A percentile compares a stretch with the other conserved stretches of the same genome.
These are phyloP conservation scores for Medauroidea extradentata DNA, from an alignment of 1,140 invertebrate species.

Conservation along the genomic window DNA sequence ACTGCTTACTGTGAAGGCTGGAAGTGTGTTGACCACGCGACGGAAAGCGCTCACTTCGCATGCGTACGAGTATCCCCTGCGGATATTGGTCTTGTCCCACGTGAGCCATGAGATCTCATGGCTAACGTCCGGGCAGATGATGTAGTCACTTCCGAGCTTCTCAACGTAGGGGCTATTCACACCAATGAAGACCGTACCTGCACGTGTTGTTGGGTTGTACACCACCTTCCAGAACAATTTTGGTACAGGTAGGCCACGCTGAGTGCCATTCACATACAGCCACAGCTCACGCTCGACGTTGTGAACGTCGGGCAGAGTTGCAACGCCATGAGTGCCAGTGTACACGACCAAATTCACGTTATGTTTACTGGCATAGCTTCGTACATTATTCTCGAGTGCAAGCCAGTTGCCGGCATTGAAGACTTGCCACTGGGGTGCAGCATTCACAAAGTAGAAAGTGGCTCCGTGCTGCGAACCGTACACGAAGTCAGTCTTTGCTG, in stretches of 20 bases:
- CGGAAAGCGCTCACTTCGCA: constrained; percentile 58
- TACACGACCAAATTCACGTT: constrained; percentile 13
- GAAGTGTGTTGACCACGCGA: constrained; percentile 47
- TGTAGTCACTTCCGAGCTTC: not conserved
- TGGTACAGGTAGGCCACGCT: constrained; percentile 49
- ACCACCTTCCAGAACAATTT: constrained; percentile 58
- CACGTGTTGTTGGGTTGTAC: constrained; percentile 46
- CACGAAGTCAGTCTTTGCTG: constrained; percentile 42
- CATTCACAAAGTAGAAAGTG: constrained; percentile 45
- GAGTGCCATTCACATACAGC: constrained; percentile 42
- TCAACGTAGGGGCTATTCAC: constrained; percentile 59
- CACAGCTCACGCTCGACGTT: constrained; percentile 44
- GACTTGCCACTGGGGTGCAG: constrained; percentile 45
- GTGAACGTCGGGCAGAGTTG: constrained; percentile 27
- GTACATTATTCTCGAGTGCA: constrained; percentile 24
- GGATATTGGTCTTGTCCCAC: constrained; percentile 49
- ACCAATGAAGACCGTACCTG: constrained; percentile 55
- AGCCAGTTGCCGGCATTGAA: constrained; percentile 49
- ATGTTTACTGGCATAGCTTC: not conserved
- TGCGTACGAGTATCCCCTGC: constrained; percentile 58
- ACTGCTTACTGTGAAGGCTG: constrained; percentile 43
- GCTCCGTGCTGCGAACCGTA: constrained; percentile 35
- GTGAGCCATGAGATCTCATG: constrained; percentile 48
- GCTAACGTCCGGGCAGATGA: constrained; percentile 42
- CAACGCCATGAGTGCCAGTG: constrained; percentile 38